A percentile compares a stretch with the other conserved stretches of the same genome.
These are phyloP conservation scores for Myiothlypis chrysogaster DNA, from an alignment of 2,797 vertebrate species.

Conservation along the genomic window DNA sequence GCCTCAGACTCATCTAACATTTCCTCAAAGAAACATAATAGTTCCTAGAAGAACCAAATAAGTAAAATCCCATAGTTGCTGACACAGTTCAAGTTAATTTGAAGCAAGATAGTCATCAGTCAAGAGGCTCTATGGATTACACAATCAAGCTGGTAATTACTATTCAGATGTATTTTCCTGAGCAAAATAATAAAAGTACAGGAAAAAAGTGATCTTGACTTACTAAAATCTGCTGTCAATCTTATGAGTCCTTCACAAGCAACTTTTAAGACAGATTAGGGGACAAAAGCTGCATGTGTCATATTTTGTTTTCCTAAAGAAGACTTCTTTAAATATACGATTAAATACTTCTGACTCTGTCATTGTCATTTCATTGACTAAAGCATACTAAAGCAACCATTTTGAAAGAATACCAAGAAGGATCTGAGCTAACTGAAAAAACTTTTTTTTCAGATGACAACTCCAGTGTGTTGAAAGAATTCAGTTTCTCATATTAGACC, in stretches of 20 bases:
- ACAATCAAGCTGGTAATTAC: neutral
- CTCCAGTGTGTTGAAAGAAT: neutral
- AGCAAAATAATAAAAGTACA: neutral
- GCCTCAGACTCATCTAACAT: neutral
- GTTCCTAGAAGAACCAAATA: neutral
- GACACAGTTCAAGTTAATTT: neutral
- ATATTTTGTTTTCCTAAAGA: neutral
- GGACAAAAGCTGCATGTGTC: neutral
- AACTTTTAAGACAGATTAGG: neutral
- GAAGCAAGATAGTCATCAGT: neutral
- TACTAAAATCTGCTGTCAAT: neutral
- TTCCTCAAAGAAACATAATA: neutral
- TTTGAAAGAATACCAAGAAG: neutral
- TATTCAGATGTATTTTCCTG: neutral
- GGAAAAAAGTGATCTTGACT: neutral
- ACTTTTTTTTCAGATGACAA: neutral
- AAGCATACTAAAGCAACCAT: neutral
- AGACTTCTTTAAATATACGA: neutral
- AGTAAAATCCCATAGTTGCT: neutral
- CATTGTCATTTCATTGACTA: neutral
- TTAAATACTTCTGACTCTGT: neutral
- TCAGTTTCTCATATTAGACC: neutral
- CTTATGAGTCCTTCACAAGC: neutral
- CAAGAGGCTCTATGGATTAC: neutral
- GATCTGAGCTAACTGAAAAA: neutral